A percentile compares a stretch with the other conserved stretches of the same genome.
phyloP scores from a whole-genome alignment of 2,888 invertebrate species.

The Aphidoletes aphidimyza region DNA sequence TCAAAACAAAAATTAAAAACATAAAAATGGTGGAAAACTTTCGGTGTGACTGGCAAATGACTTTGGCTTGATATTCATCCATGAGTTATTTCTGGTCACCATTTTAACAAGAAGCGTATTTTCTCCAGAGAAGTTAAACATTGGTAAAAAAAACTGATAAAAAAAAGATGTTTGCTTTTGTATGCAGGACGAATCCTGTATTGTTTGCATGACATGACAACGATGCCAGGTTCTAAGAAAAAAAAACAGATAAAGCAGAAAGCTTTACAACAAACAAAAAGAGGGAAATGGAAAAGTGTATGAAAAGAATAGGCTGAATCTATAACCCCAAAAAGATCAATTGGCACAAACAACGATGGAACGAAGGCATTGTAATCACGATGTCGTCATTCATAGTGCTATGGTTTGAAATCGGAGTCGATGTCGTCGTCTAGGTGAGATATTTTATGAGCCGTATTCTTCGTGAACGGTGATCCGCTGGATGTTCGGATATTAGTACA shows the following conservation, averaged over 20 bases:
- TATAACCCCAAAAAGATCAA: conserved; percentile 22
- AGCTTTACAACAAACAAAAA: not conserved
- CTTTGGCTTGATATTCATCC: conserved; percentile 12
- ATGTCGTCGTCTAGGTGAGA: conserved; percentile 3
- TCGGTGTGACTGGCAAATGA: not conserved
- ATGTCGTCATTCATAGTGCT: conserved; percentile 6
- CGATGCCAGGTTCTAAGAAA: not conserved
- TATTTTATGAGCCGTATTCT: conserved; percentile 19
- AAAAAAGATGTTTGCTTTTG: too few relatives aligned
- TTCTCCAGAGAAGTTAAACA: not conserved
- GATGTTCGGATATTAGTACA: conserved; percentile 10
- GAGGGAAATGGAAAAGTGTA: not conserved
- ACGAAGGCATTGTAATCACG: conserved; percentile 15
- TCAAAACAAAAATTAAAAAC: not conserved
- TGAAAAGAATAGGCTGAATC: conserved; percentile 17
- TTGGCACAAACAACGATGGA: conserved; percentile 15
- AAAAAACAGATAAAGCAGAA: conserved; percentile 13
- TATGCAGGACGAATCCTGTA: not conserved
- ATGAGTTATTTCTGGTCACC: not conserved
- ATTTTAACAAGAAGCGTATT: not conserved
- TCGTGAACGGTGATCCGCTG: not conserved
- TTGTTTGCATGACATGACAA: not conserved
- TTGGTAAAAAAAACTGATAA: not conserved
- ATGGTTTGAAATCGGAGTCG: too few relatives aligned
- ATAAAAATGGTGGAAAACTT: not conserved